Conservation (phyloP, 2,888 invertebrate species). For the Aspidiotus rigidus region DNA sequence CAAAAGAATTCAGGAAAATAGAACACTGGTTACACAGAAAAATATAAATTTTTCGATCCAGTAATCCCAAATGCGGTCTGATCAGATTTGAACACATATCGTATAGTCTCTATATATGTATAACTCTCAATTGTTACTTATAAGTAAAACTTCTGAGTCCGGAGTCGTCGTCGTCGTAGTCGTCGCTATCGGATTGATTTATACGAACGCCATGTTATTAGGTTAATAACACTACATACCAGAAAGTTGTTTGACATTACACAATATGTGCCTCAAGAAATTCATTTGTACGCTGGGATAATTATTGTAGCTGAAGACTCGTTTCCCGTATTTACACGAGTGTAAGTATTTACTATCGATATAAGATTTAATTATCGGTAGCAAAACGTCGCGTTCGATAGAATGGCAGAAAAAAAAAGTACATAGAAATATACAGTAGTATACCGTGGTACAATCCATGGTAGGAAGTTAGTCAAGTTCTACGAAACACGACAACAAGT, state of each 20-base stretch:
- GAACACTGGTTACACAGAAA: not conserved
- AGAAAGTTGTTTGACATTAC: slow-evolving; percentile 25
- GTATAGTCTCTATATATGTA: not conserved
- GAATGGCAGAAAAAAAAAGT: slow-evolving; percentile 1
- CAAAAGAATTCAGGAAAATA: not conserved
- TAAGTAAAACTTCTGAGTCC: no score
- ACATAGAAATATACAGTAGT: not conserved
- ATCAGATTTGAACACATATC: not conserved
- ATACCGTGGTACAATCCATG: slow-evolving; percentile 9
- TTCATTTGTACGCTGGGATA: slow-evolving; percentile 27
- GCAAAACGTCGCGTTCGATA: slow-evolving; percentile 17
- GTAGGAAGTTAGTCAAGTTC: slow-evolving; percentile 23
- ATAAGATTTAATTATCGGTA: slow-evolving; percentile 31
- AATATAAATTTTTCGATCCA: not conserved
- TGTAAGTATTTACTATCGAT: slow-evolving; percentile 30
- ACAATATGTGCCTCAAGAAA: slow-evolving; percentile 22
- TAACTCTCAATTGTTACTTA: no score
- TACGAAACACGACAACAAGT: slow-evolving; percentile 28
- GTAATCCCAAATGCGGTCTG: slow-evolving; percentile 1
- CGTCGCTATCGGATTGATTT: slow-evolving; percentile 20
- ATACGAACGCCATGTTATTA: slow-evolving; percentile 22
- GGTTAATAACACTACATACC: slow-evolving; percentile 31
- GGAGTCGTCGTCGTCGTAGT: not conserved
- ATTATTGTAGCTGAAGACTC: slow-evolving; percentile 21
- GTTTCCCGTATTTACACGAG: slow-evolving; percentile 13